phyloP scores from a whole-genome alignment of 2,113 vertebrate species.

The Vimba vimba region DNA sequence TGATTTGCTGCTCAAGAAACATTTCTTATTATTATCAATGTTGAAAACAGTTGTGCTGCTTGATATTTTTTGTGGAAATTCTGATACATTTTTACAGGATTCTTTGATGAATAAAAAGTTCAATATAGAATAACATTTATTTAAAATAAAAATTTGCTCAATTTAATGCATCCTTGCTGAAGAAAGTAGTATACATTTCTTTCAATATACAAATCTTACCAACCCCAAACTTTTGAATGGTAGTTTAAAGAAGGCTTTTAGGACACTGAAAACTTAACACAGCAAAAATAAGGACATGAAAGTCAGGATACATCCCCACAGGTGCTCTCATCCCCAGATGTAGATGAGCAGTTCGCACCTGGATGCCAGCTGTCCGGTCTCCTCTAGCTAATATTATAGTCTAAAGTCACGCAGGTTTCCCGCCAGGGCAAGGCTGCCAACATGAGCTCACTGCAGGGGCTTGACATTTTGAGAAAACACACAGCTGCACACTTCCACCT shows the following conservation, averaged over 20 bases:
- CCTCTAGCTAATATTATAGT: conserved; percentile 20
- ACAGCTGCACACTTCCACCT: conserved; percentile 55
- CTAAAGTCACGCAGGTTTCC: conserved; percentile 53
- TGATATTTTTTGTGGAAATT: too few relatives aligned
- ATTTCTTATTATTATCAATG: too few relatives aligned
- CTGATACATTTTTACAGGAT: too few relatives aligned
- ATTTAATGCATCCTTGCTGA: too few relatives aligned
- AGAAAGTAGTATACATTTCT: too few relatives aligned
- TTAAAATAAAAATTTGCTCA: too few relatives aligned
- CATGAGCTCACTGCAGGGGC: conserved; percentile 37
- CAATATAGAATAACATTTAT: too few relatives aligned
- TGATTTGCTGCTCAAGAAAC: too few relatives aligned
- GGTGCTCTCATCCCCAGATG: not conserved
- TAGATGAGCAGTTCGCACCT: conserved; percentile 43
- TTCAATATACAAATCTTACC: too few relatives aligned
- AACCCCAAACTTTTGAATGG: too few relatives aligned
- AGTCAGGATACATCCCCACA: not conserved
- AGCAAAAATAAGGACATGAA: not conserved
- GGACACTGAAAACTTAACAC: not conserved
- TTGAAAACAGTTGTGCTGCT: too few relatives aligned
- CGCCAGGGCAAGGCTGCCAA: conserved; percentile 54
- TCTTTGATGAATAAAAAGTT: too few relatives aligned
- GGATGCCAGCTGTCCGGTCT: conserved; percentile 57
- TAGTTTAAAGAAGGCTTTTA: not conserved
- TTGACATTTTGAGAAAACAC: conserved; percentile 39